phyloP scores from a whole-genome alignment of 2,888 invertebrate genomes.

The Elgonia sp. region DNA sequence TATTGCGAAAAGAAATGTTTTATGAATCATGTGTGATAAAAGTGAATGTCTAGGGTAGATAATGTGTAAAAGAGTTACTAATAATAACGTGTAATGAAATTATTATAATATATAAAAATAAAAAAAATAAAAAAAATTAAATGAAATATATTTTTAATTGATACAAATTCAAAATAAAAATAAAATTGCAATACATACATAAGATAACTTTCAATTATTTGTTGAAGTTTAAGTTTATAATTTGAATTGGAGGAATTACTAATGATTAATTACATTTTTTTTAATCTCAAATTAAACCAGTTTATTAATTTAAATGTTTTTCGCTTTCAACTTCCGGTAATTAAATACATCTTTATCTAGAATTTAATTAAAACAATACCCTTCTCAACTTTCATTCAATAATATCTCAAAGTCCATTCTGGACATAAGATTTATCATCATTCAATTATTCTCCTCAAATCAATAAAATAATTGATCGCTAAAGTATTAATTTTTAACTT shows the following conservation, averaged over 20 bases:
- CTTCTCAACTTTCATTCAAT: not conserved
- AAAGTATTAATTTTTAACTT: slow-evolving; percentile 9
- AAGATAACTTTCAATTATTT: too few species aligned
- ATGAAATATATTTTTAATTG: too few species aligned
- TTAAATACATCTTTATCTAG: not conserved
- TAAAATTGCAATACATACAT: too few species aligned
- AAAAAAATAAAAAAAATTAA: too few species aligned
- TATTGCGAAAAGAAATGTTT: slow-evolving; percentile 35
- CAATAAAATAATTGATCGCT: slow-evolving; percentile 30
- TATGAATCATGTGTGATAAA: slow-evolving; percentile 29
- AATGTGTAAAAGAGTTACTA: not conserved
- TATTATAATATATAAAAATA: not conserved
- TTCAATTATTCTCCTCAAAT: slow-evolving; percentile 37
- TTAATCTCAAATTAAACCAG: too few species aligned
- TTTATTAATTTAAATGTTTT: not conserved
- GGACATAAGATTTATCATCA: slow-evolving; percentile 52
- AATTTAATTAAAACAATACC: slow-evolving; percentile 30
- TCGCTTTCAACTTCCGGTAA: not conserved
- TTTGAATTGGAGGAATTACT: too few species aligned
- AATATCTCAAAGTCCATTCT: slow-evolving; percentile 56
- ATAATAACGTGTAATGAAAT: not conserved
- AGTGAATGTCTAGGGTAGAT: not conserved
- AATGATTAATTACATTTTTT: too few species aligned
- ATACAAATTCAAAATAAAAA: too few species aligned
- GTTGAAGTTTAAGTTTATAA: too few species aligned